These are phyloP conservation scores for Drosophila atripex DNA, from an alignment of 2,888 invertebrate species.

Conservation along the genomic window DNA sequence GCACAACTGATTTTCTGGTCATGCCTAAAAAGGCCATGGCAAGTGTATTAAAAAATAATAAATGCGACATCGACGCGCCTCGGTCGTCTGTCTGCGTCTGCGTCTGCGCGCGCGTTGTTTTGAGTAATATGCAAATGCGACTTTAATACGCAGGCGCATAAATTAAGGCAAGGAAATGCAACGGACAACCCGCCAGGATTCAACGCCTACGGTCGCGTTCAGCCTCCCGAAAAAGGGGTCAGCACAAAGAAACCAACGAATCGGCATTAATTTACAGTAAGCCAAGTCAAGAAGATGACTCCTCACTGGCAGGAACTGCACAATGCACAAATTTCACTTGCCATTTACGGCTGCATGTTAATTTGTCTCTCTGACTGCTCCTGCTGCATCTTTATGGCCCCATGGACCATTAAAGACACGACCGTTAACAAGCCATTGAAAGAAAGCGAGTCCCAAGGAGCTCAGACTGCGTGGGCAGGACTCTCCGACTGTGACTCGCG, in stretches of 20 bases:
- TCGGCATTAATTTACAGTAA: slow-evolving; percentile 63
- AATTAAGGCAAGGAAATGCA: slow-evolving; percentile 72
- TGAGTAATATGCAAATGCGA: slow-evolving; percentile 76
- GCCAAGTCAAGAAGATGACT: slow-evolving; percentile 57
- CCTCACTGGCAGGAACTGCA: slow-evolving; percentile 28
- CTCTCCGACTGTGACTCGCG: slow-evolving; percentile 13
- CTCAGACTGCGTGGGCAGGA: slow-evolving; percentile 53
- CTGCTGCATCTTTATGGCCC: slow-evolving; percentile 29
- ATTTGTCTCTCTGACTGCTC: slow-evolving; percentile 51
- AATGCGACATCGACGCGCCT: slow-evolving; percentile 65
- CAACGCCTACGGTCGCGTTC: slow-evolving; percentile 39
- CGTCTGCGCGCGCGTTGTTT: slow-evolving; percentile 48
- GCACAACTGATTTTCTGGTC: slow-evolving; percentile 41
- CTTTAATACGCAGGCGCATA: slow-evolving; percentile 69
- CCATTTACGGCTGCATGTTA: slow-evolving; percentile 58
- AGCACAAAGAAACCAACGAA: slow-evolving; percentile 68
- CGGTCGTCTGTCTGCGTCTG: slow-evolving; percentile 27
- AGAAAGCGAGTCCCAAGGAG: slow-evolving; percentile 53
- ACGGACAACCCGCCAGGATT: slow-evolving; percentile 52
- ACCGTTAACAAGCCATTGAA: slow-evolving; percentile 62
- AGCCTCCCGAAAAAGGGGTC: slow-evolving; percentile 64
- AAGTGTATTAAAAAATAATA: slow-evolving; percentile 73
- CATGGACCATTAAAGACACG: slow-evolving; percentile 48
- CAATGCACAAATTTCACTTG: slow-evolving; percentile 63
- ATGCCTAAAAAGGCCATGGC: slow-evolving; percentile 72